These are phyloP conservation scores for Dendrolimus kikuchii DNA, from an alignment of 1,140 invertebrate genomes.

Conservation along the genomic window DNA sequence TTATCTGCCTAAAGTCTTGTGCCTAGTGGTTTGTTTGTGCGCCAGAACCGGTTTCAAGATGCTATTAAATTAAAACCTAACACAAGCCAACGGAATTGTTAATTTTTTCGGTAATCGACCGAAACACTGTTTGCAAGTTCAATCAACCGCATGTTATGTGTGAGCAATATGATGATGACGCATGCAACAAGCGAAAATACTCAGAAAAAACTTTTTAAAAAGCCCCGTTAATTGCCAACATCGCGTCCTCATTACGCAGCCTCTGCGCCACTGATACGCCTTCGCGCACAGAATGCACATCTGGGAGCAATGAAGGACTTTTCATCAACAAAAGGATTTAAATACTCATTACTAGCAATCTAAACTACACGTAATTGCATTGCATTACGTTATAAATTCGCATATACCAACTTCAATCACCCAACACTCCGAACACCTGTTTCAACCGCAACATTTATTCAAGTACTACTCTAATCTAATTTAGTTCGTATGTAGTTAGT, in stretches of 20 bases:
- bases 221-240: slow-evolving; percentile 45
- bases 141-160: neutral
- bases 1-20: too few species aligned
- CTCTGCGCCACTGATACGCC: slow-evolving; percentile 43
- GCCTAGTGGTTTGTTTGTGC: neutral
- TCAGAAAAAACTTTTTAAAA: slow-evolving; percentile 24
- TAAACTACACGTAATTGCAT: slow-evolving; percentile 17
- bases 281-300: slow-evolving; percentile 57
- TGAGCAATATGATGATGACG: slow-evolving; percentile 1
- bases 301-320: slow-evolving; percentile 58
- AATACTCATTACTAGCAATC: neutral
- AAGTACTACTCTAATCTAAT: slow-evolving; percentile 15
- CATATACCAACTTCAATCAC: slow-evolving; percentile 13
- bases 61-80: neutral
- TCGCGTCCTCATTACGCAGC: slow-evolving; percentile 40
- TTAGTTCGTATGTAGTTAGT: slow-evolving; percentile 6
- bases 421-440: slow-evolving; percentile 63
- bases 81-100: too few species aligned
- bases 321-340: slow-evolving; percentile 23
- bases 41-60: neutral
- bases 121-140: neutral
- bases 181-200: slow-evolving; percentile 11
- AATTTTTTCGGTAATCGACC: too few species aligned
- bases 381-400: slow-evolving; percentile 13
- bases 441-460: slow-evolving; percentile 59